These are phyloP conservation scores for Elegia similella DNA, from an alignment of 2,888 invertebrate genomes.

Conservation along the genomic window DNA sequence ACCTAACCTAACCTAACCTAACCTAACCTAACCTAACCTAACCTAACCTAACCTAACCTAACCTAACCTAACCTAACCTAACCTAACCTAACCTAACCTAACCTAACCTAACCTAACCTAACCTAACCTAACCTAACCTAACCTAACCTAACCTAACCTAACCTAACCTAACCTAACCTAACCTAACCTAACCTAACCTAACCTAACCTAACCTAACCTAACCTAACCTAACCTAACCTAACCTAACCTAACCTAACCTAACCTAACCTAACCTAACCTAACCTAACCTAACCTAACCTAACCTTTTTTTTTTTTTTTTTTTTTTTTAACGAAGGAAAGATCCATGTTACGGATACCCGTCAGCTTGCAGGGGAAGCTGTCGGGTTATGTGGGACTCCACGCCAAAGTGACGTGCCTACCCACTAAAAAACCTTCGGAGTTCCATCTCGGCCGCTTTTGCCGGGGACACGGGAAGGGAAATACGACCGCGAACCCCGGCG, in stretches of 20 bases:
- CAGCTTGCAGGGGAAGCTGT: too few species aligned
- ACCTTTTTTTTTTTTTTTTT: slow-evolving; percentile 14
- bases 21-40: slow-evolving; percentile 13
- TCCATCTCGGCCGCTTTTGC: too few species aligned
- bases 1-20: slow-evolving; percentile 19
- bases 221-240: slow-evolving; percentile 27
- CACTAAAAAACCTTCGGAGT: too few species aligned
- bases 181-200: slow-evolving; percentile 19
- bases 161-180: slow-evolving; percentile 20
- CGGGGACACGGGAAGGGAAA: too few species aligned
- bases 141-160: slow-evolving; percentile 21
- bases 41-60: slow-evolving; percentile 18
- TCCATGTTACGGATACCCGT: too few species aligned
- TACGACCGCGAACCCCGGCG: too few species aligned
- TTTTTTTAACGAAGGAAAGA: too few species aligned
- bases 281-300: slow-evolving; percentile 28
- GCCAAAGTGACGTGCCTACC: too few species aligned
- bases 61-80: slow-evolving; percentile 21
- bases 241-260: slow-evolving; percentile 26
- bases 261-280: slow-evolving; percentile 29
- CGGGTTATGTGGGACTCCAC: too few species aligned
- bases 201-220: slow-evolving; percentile 24
- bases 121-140: slow-evolving; percentile 21
- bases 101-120: slow-evolving; percentile 22
- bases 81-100: slow-evolving; percentile 22